Percentiles rank a stretch among this genome's conserved stretches.
Conservation (phyloP, 2,113 vertebrate species). For the Tiliqua scincoides region DNA sequence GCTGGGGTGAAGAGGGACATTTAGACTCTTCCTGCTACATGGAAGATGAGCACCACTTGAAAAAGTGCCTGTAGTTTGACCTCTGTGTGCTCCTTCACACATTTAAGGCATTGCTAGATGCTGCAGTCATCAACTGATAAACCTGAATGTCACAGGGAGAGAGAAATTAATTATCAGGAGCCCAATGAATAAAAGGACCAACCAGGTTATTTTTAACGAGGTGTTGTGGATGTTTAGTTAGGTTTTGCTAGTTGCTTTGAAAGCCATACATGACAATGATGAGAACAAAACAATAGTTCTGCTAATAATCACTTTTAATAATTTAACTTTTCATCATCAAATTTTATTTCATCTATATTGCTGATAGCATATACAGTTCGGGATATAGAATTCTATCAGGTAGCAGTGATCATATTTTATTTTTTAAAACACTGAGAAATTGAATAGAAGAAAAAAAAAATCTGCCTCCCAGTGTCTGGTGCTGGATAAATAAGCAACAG, state of each 20-base stretch:
- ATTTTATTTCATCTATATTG: background rate
- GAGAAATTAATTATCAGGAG: background rate
- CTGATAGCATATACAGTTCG: background rate
- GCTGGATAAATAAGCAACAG: constrained; percentile 21
- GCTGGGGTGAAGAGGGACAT: too few species aligned
- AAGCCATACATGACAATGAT: background rate
- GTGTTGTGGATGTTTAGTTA: background rate
- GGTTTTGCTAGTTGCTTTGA: background rate
- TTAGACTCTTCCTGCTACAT: too few species aligned
- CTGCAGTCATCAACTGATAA: background rate
- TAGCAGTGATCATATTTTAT: background rate
- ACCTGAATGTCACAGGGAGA: too few species aligned
- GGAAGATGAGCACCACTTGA: too few species aligned
- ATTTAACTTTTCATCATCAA: background rate
- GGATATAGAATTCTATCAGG: background rate
- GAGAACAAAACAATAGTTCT: background rate
- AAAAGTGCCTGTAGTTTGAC: background rate
- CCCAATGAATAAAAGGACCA: background rate
- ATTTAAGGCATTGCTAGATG: background rate
- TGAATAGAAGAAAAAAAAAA: constrained; percentile 17
- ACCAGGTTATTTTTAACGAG: background rate
- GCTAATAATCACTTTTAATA: background rate
- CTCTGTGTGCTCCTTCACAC: background rate
- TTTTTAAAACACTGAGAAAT: background rate
- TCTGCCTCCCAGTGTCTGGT: background rate